These are phyloP conservation scores for Mormyrus lacerda DNA, from an alignment of 2,113 vertebrate species.

Conservation along the genomic window DNA sequence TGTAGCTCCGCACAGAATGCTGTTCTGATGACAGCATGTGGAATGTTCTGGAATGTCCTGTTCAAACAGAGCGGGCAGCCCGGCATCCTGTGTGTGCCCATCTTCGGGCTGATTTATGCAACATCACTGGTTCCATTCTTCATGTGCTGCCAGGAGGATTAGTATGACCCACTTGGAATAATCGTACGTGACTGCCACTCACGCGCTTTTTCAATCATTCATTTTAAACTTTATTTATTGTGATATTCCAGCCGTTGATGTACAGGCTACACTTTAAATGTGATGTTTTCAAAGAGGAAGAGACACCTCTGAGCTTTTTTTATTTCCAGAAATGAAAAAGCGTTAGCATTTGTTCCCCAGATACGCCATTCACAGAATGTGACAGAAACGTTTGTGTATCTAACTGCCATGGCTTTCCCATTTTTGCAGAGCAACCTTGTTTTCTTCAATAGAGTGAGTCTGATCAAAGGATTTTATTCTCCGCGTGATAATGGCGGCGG, in stretches of 20 bases:
- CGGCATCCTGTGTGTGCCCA: neutral
- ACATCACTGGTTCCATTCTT: conserved; percentile 21
- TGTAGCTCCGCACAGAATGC: conserved; percentile 48
- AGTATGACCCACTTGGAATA: neutral
- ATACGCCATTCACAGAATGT: neutral
- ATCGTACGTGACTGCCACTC: neutral
- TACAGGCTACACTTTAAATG: neutral
- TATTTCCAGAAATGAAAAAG: neutral
- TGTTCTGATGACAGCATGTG: conserved; percentile 54
- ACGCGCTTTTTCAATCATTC: neutral
- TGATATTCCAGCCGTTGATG: neutral
- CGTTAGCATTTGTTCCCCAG: neutral
- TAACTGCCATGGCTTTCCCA: neutral
- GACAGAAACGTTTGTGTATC: neutral
- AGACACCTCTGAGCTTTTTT: neutral
- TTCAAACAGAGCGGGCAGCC: conserved; percentile 50
- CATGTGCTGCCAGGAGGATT: neutral
- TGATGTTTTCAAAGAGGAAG: neutral
- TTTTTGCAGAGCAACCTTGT: neutral
- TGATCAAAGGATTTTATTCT: neutral
- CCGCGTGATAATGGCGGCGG: neutral
- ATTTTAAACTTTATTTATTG: neutral
- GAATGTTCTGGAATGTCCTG: conserved; percentile 63
- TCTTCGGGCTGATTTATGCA: neutral
- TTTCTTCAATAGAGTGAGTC: neutral